Conservation (phyloP, 2,113 vertebrate species). For the Miniopterus natalensis region DNA sequence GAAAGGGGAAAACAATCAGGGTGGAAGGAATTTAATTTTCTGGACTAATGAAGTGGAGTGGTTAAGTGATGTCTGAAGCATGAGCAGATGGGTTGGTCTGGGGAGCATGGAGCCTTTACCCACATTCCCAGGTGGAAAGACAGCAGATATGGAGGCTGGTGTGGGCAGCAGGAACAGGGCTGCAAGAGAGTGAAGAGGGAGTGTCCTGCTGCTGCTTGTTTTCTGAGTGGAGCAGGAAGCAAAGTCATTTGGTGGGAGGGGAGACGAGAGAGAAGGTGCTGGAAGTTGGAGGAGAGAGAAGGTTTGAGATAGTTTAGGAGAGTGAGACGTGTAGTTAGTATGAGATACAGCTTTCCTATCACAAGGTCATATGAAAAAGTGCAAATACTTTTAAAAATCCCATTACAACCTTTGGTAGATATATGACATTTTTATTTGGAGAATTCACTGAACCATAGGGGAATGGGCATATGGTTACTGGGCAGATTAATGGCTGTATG, state of each 20-base stretch:
- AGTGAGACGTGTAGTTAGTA: neutral
- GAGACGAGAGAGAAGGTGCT: neutral
- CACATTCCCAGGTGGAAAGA: neutral
- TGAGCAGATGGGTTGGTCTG: neutral
- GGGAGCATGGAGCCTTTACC: neutral
- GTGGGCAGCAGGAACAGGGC: neutral
- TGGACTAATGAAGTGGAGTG: neutral
- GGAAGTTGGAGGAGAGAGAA: neutral
- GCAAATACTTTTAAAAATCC: neutral
- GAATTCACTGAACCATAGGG: neutral
- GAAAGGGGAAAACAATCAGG: neutral
- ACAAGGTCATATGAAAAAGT: neutral
- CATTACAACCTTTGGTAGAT: neutral
- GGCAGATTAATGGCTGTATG: neutral
- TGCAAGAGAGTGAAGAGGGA: too few species aligned
- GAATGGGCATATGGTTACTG: neutral
- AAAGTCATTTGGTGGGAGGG: neutral
- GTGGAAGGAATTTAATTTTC: neutral
- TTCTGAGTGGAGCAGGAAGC: neutral
- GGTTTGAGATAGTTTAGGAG: neutral
- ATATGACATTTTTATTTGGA: neutral
- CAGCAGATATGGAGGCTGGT: too few species aligned
- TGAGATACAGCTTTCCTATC: neutral
- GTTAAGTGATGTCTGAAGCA: neutral
- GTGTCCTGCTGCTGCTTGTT: neutral